Evolutionary conservation across 2,113 vertebrate species (phyloP).

Genomic region (Hippocampus comes): DNA sequence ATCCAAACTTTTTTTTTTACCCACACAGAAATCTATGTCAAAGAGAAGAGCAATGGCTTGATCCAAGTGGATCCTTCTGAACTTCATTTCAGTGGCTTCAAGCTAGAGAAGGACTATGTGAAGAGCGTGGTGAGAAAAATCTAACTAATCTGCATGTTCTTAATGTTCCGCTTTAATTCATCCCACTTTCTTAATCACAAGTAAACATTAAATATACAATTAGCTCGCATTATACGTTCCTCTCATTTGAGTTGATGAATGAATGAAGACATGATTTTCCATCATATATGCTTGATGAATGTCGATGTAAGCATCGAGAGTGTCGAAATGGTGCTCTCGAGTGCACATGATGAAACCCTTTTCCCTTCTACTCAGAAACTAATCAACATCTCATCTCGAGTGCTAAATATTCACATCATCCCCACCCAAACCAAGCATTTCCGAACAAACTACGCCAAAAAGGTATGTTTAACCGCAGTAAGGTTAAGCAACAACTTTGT

Average conservation of each 20-base stretch:
- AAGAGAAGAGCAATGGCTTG: constrained; percentile 71
- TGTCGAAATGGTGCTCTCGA: constrained; percentile 31
- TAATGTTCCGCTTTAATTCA: neutral
- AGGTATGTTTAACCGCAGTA: constrained; percentile 66
- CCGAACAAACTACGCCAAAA: constrained; percentile 82
- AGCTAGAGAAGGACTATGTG: constrained; percentile 75
- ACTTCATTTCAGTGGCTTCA: constrained; percentile 88
- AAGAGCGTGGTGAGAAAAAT: constrained; percentile 77
- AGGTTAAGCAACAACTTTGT: neutral
- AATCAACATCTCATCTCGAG: constrained; percentile 81
- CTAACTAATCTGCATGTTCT: neutral
- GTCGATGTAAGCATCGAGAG: constrained; percentile 21
- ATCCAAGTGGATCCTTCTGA: constrained; percentile 81
- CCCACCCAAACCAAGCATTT: constrained; percentile 88
- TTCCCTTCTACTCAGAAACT: constrained; percentile 77
- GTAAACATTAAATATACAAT: neutral
- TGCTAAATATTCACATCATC: constrained; percentile 80
- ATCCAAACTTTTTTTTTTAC: neutral
- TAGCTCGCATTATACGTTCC: neutral
- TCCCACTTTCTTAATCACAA: constrained; percentile 1
- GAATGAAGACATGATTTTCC: constrained; percentile 34
- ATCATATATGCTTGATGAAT: constrained; percentile 12
- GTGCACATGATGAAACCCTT: constrained; percentile 27
- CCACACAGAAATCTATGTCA: constrained; percentile 77
- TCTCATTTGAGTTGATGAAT: constrained; percentile 23